These are phyloP conservation scores for Trematocara nigrifrons DNA, from an alignment of 2,113 vertebrate genomes.

Conservation along the genomic window DNA sequence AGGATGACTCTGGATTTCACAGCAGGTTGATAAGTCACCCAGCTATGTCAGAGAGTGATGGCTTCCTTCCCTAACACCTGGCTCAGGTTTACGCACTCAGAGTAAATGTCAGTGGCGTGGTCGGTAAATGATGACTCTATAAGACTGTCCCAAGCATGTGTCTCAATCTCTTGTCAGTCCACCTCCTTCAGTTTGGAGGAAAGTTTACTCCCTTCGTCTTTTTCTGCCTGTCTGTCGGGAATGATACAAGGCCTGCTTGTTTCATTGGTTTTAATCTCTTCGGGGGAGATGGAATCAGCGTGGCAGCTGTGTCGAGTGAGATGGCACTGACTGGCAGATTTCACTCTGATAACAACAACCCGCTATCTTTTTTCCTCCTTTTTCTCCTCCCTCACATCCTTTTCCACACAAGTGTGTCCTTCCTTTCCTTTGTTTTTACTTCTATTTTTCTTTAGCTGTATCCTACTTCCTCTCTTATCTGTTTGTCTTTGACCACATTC, in stretches of 20 bases:
- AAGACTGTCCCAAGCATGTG: conserved; percentile 19
- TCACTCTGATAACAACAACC: conserved; percentile 43
- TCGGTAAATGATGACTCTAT: conserved; percentile 50
- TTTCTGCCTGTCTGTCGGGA: neutral
- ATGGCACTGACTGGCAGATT: conserved; percentile 56
- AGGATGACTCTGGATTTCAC: conserved; percentile 13
- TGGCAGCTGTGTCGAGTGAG: conserved; percentile 40
- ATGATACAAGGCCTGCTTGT: conserved; percentile 25
- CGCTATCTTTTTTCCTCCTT: neutral
- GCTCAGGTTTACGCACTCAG: neutral
- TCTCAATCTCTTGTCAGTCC: conserved; percentile 31
- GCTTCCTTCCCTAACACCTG: conserved; percentile 26
- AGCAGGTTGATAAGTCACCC: conserved; percentile 29
- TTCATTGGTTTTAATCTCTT: conserved; percentile 50
- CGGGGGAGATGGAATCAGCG: conserved; percentile 32
- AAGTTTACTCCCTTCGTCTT: conserved; percentile 42
- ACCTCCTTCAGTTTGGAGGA: conserved; percentile 33
- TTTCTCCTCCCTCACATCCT: neutral
- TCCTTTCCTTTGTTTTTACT: conserved; percentile 24
- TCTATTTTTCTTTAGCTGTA: neutral
- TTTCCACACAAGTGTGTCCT: neutral
- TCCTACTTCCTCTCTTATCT: conserved; percentile 22
- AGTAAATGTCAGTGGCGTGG: conserved; percentile 36
- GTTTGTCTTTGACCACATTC: conserved; percentile 7
- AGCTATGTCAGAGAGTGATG: conserved; percentile 28